Conservation (phyloP, 2,888 invertebrate genomes). For the Galeruca laticollis region DNA sequence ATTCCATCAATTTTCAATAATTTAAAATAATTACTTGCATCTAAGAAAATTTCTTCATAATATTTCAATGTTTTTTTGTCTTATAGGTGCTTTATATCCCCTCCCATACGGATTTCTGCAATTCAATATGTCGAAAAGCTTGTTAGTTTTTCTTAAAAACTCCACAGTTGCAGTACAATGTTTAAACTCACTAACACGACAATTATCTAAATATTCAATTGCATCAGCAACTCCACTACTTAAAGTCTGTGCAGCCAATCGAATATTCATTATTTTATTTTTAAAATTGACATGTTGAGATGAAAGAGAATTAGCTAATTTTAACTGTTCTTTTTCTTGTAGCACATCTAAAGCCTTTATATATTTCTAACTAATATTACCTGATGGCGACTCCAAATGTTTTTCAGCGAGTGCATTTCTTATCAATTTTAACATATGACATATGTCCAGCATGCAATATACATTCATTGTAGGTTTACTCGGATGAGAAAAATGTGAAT, state of each 20-base stretch:
- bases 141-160: slow-evolving; percentile 46
- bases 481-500: slow-evolving; percentile 41
- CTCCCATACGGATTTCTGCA: slow-evolving; percentile 47
- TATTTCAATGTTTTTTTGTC: slow-evolving; percentile 35
- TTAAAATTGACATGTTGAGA: slow-evolving; percentile 45
- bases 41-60: slow-evolving; percentile 36
- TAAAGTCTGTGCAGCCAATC: slow-evolving; percentile 43
- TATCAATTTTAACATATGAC: slow-evolving; percentile 45
- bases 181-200: slow-evolving; percentile 35
- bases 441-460: slow-evolving; percentile 43
- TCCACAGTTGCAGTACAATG: slow-evolving; percentile 44
- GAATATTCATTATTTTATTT: slow-evolving; percentile 49
- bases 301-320: slow-evolving; percentile 44
- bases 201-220: slow-evolving; percentile 28
- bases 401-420: slow-evolving; percentile 44
- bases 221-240: slow-evolving; percentile 36
- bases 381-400: slow-evolving; percentile 33
- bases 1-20: slow-evolving; percentile 42
- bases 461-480: slow-evolving; percentile 22
- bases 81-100: slow-evolving; percentile 48
- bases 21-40: slow-evolving; percentile 36
- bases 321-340: slow-evolving; percentile 44
- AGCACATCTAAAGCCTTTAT: slow-evolving; percentile 41
- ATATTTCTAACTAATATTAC: slow-evolving; percentile 37
- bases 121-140: slow-evolving; percentile 49